These are phyloP conservation scores for Parasteatoda lunata DNA, from an alignment of 2,888 invertebrate species.

Conservation along the genomic window DNA sequence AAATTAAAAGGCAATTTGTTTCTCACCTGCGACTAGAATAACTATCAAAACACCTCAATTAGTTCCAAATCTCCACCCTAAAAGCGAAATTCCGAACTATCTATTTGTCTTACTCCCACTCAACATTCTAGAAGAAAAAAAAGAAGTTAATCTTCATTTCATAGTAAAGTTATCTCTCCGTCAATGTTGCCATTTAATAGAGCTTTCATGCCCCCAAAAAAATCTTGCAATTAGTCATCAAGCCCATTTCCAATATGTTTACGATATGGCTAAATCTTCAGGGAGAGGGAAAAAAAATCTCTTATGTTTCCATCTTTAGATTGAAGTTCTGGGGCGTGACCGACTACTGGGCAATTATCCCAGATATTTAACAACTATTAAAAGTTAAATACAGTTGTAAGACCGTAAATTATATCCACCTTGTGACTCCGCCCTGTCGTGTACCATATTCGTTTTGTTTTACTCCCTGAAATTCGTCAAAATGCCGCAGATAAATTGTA, in stretches of 20 bases:
- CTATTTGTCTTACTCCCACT: constrained; percentile 39
- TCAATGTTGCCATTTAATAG: constrained; percentile 47
- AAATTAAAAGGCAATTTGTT: no score
- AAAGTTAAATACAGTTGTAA: constrained; percentile 63
- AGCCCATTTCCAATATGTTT: constrained; percentile 15
- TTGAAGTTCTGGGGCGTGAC: constrained; percentile 34
- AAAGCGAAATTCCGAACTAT: constrained; percentile 19
- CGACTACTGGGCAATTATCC: constrained; percentile 56
- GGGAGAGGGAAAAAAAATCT: neutral
- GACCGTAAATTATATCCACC: constrained; percentile 54
- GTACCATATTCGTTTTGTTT: neutral
- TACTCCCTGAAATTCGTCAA: constrained; percentile 13
- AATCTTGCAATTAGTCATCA: constrained; percentile 29
- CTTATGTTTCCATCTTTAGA: constrained; percentile 5
- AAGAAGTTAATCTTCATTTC: neutral
- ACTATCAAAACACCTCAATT: constrained; percentile 10
- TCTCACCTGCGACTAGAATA: neutral
- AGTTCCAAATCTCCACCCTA: constrained; percentile 24
- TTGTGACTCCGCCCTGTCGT: constrained; percentile 30
- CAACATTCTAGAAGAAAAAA: neutral
- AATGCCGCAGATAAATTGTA: neutral
- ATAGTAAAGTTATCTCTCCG: constrained; percentile 12
- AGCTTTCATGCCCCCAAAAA: constrained; percentile 23
- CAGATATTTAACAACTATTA: constrained; percentile 66
- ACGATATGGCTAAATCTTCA: neutral